Percentiles rank a stretch among this genome's conserved stretches.
Conservation (phyloP, 2,113 vertebrate species). For the Opisthocomus hoazin region DNA sequence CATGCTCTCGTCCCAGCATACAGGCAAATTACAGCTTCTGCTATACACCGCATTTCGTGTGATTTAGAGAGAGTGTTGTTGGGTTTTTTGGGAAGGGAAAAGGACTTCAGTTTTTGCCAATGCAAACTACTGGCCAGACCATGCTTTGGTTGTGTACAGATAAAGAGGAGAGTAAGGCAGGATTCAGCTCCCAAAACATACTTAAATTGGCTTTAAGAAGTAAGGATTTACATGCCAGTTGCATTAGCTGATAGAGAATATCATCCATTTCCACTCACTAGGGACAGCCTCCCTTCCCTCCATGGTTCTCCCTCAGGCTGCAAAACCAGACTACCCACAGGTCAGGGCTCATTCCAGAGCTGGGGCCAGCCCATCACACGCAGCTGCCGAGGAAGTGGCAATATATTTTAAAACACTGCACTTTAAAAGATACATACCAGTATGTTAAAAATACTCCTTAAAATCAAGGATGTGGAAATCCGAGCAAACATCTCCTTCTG, state of each 20-base stretch:
- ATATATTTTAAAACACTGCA: neutral
- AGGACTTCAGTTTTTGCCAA: slow-evolving; percentile 3
- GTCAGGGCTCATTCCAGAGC: slow-evolving; percentile 48
- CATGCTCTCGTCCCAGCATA: neutral
- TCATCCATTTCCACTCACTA: neutral
- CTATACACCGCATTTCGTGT: neutral
- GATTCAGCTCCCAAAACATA: neutral
- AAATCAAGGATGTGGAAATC: slow-evolving; percentile 48
- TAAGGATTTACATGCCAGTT: neutral
- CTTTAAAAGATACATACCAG: neutral
- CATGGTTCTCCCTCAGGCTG: slow-evolving; percentile 11
- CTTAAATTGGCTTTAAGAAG: neutral
- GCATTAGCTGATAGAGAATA: slow-evolving; percentile 7
- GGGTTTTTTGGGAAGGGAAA: neutral
- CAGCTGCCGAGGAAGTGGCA: neutral
- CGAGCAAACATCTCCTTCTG: slow-evolving; percentile 19
- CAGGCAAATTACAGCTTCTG: slow-evolving; percentile 23
- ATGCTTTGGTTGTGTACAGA: neutral
- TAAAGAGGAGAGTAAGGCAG: neutral
- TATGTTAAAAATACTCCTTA: slow-evolving; percentile 20
- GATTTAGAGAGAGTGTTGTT: slow-evolving; percentile 17
- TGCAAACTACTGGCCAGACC: slow-evolving; percentile 3
- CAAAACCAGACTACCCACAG: slow-evolving; percentile 27
- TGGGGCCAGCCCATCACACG: neutral
- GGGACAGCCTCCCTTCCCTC: neutral